phyloP scores from a whole-genome alignment of 2,113 vertebrate genomes.

The Dinomys branickii region DNA sequence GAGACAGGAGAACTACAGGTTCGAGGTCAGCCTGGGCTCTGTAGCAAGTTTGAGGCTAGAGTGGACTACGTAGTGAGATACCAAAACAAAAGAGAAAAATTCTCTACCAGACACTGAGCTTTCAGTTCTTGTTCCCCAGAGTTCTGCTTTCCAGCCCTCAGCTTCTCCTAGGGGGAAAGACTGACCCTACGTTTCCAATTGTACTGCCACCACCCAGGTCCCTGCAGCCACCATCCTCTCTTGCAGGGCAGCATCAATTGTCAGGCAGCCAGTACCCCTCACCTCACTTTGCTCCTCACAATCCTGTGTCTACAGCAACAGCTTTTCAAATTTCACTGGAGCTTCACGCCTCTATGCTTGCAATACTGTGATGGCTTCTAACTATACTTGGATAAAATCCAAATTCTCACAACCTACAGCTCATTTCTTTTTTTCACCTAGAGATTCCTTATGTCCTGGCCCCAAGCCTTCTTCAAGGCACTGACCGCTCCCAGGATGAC shows the following conservation, averaged over 20 bases:
- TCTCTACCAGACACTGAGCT: not conserved
- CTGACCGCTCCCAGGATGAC: not conserved
- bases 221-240: not conserved
- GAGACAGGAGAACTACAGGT: not conserved
- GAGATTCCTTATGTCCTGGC: not conserved
- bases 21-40: not conserved
- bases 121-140: not conserved
- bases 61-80: not conserved
- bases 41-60: not conserved
- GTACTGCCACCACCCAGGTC: too few relatives aligned
- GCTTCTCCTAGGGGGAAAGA: not conserved
- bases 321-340: not conserved
- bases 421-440: not conserved
- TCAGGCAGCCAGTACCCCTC: not conserved
- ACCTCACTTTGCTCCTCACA: not conserved
- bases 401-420: not conserved
- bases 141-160: not conserved
- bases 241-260: not conserved
- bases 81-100: not conserved
- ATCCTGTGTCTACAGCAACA: not conserved
- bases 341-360: conserved; percentile 8
- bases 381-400: not conserved
- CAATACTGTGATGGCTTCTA: not conserved
- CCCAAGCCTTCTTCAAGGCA: not conserved
- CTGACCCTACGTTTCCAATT: not conserved